Conservation (phyloP, 2,113 vertebrate species). For the Marmota monax region DNA sequence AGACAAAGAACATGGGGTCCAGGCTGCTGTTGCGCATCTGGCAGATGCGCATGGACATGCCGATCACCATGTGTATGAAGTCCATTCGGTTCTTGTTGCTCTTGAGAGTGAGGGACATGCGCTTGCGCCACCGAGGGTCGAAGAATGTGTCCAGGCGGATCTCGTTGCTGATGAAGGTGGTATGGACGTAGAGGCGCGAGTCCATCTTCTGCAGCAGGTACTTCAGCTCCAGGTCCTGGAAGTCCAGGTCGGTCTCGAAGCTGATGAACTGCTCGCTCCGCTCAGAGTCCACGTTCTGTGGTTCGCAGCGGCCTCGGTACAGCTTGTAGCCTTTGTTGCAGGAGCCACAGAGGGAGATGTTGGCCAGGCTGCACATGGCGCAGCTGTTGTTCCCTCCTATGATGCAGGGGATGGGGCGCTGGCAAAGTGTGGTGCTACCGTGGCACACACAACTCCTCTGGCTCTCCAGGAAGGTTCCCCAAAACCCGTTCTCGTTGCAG, state of each 20-base stretch:
- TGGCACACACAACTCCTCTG: conserved; percentile 98
- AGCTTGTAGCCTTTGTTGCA: conserved; percentile 99
- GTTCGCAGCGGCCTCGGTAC: conserved; percentile 97
- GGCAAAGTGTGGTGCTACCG: conserved; percentile 95
- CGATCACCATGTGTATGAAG: conserved; percentile 99
- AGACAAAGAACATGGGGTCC: conserved; percentile 99
- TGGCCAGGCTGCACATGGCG: conserved; percentile 99
- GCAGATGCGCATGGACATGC: conserved; percentile 99
- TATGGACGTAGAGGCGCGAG: conserved; percentile 97
- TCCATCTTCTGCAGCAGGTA: conserved; percentile 99
- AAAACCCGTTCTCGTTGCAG: conserved; percentile 99
- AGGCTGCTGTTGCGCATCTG: conserved; percentile 99
- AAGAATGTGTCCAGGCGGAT: conserved; percentile 99
- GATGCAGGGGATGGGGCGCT: conserved; percentile 97
- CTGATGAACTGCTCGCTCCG: conserved; percentile 99
- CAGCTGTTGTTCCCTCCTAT: conserved; percentile 99
- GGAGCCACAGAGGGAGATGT: conserved; percentile 99
- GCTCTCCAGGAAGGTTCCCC: conserved; percentile 99
- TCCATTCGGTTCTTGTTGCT: conserved; percentile 99
- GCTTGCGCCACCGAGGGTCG: conserved; percentile 98
- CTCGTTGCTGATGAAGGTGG: conserved; percentile 99
- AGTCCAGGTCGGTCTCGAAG: conserved; percentile 99
- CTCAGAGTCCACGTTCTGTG: conserved; percentile 99
- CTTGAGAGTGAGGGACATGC: conserved; percentile 99
- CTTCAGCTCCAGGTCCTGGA: conserved; percentile 99